A percentile compares a stretch with the other conserved stretches of the same genome.
Conservation (phyloP, 2,888 invertebrate genomes). For the Pyrrhia umbra region DNA sequence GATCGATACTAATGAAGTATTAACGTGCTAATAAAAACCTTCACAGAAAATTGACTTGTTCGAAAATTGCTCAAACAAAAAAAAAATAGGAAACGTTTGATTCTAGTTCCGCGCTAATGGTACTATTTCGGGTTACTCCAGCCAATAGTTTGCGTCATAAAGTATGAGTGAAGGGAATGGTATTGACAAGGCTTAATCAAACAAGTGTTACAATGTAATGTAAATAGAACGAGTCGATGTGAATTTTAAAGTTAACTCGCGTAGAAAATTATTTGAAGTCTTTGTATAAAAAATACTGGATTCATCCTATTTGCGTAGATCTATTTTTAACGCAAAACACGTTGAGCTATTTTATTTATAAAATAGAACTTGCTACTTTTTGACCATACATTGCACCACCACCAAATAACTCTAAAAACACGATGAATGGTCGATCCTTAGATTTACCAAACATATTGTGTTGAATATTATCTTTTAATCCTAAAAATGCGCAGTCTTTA, state of each 20-base stretch:
- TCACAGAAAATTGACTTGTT: conserved; percentile 32
- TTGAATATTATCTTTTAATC: no score
- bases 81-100: conserved; percentile 41
- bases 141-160: conserved; percentile 15
- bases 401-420: no score
- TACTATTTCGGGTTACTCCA: conserved; percentile 11
- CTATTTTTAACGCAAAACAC: no score
- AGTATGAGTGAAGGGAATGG: conserved; percentile 17
- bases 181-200: conserved; percentile 23
- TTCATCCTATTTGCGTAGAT: no score
- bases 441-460: no score
- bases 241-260: conserved; percentile 9
- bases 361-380: no score
- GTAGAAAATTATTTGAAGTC: no score
- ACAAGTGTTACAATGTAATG: conserved; percentile 29
- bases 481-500: no score
- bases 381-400: no score
- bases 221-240: conserved; percentile 24
- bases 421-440: no score
- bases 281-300: no score
- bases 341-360: no score
- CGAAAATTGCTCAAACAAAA: conserved; percentile 51
- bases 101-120: conserved; percentile 13
- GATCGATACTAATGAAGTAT: conserved; percentile 56
- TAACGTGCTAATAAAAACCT: conserved; percentile 48